Base-by-base conservation (phyloP, 1,140 invertebrate species). In the Chironomus striatipennis region DNA sequence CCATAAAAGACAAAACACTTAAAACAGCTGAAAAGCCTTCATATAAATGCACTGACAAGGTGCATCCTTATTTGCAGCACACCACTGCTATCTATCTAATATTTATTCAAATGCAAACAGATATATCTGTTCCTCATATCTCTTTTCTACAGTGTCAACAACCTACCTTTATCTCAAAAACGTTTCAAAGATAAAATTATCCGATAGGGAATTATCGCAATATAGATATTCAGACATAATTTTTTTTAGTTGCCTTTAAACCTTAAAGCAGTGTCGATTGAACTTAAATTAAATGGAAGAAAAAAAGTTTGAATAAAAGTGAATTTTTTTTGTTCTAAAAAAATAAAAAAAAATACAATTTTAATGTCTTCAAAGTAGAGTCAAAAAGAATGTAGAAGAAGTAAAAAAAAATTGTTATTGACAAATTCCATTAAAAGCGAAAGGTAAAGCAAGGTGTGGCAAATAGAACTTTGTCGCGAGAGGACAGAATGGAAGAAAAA, bases 241-340 rank as follows among this genome's bases (percentile, higher is more conserved):
- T 57, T 47, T 47, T 47, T 47, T 57, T 57, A 57, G 47, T 57
- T 57, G 47, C 47, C 47, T 57, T 57, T 57, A 57, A 57, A 57
- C 47, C 47, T 57, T n/a, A 57, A 57, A 57, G 47, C 47, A 57
- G 47, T 57, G 47, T 57, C 47, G 47, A 57, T 57, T 57, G 47
- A 57, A 57, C n/a, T 47, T 57, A n/a, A 57, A 57, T 57, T 57
- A n/a, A 57, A n/a, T 57, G 47, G 12, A n/a, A 5, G n/a, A 57
- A 57, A 4, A 47, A 47, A 47, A 47, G 7, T 1, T 3, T 2
- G 5, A 34, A 34, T 34, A 5, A 5, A 34, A 34, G 24, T 34
- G 24, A 34, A 34, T 34, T 34, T 34, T 34, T 34, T 5, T 34
- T 34, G 24, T 34, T 34, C 24, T 34, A 47, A 47, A 47, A 47